These are phyloP conservation scores for Trissoscelio sp. DNA, from an alignment of 2,888 invertebrate species.

Conservation along the genomic window DNA sequence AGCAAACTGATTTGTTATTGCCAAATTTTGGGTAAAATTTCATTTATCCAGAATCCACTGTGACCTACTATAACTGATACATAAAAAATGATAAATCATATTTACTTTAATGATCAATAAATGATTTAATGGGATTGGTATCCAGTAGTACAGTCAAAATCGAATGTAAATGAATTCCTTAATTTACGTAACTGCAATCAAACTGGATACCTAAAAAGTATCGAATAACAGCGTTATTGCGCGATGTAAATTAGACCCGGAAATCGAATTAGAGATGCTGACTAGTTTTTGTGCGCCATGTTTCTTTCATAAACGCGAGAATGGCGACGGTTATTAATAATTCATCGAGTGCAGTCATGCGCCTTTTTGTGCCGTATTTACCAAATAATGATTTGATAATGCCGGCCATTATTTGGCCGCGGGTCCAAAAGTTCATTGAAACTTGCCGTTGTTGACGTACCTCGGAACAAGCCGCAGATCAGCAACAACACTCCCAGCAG, in stretches of 20 bases:
- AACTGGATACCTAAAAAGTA: slow-evolving; percentile 20
- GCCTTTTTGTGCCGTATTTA: background rate
- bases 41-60: too few species aligned
- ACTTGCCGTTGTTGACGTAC: too few species aligned
- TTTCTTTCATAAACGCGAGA: too few species aligned
- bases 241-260: slow-evolving; percentile 1
- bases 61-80: too few species aligned
- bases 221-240: slow-evolving; percentile 15
- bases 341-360: slow-evolving; percentile 1
- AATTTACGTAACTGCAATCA: slow-evolving; percentile 33
- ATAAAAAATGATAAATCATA: too few species aligned
- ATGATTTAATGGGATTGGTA: background rate
- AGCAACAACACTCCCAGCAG: too few species aligned
- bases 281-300: background rate
- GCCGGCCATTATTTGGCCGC: background rate
- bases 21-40: too few species aligned
- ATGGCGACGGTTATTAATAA: slow-evolving; percentile 6
- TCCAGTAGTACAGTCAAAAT: background rate
- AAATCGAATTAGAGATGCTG: background rate
- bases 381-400: background rate
- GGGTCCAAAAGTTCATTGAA: too few species aligned
- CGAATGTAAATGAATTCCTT: slow-evolving; percentile 15
- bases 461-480: too few species aligned
- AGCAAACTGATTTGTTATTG: too few species aligned
- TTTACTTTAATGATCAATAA: slow-evolving; percentile 15